These are phyloP conservation scores for Hycleus phaleratus DNA, from an alignment of 1,140 invertebrate species.

Conservation along the genomic window DNA sequence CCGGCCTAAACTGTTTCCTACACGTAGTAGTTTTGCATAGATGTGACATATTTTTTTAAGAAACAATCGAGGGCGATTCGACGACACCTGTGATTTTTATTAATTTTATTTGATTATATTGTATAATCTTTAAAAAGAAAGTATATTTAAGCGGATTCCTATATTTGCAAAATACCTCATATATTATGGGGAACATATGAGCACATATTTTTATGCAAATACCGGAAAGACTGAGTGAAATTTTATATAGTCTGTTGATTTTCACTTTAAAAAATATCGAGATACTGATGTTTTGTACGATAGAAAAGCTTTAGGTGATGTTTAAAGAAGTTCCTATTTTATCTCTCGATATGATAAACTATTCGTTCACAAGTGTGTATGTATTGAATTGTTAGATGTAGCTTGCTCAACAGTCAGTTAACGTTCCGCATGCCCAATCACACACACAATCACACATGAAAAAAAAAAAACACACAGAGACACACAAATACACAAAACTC, in stretches of 20 bases:
- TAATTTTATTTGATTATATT: constrained; percentile 39
- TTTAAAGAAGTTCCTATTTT: constrained; percentile 45
- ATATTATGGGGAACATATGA: constrained; percentile 39
- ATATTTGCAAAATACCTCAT: constrained; percentile 41
- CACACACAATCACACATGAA: too few relatives aligned
- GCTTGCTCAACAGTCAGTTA: constrained; percentile 42
- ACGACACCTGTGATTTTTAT: constrained; percentile 44
- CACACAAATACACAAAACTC: constrained; percentile 30
- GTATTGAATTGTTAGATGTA: constrained; percentile 41
- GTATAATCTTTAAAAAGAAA: constrained; percentile 36
- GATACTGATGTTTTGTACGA: constrained; percentile 40
- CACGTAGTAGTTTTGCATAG: constrained; percentile 23
- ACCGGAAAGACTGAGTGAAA: constrained; percentile 44
- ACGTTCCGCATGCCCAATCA: constrained; percentile 33
- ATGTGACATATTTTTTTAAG: constrained; percentile 38
- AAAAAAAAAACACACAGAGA: too few relatives aligned
- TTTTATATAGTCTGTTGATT: constrained; percentile 43
- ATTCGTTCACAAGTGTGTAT: constrained; percentile 38
- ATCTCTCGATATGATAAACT: constrained; percentile 40
- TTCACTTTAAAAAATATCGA: constrained; percentile 39
- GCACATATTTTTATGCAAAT: constrained; percentile 44
- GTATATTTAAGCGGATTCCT: constrained; percentile 41
- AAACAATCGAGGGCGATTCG: constrained; percentile 39
- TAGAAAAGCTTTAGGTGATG: constrained; percentile 42
- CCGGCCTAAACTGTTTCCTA: constrained; percentile 58